Evolutionary conservation across 2,113 vertebrate species (phyloP).

Genomic region (Lamprologus tigripictilis): DNA sequence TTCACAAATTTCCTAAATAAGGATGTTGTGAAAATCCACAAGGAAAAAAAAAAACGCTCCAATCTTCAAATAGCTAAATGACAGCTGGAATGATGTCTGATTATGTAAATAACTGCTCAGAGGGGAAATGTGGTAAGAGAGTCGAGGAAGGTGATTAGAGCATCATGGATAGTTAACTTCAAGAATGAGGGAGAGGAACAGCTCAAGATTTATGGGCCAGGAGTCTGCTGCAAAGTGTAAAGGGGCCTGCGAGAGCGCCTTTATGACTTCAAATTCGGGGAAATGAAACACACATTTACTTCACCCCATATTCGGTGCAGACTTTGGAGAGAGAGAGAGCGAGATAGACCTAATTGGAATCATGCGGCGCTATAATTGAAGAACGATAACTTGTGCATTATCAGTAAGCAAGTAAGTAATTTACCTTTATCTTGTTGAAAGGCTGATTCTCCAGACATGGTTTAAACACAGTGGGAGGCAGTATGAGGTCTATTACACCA

Average conservation of each 20-base stretch:
- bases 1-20: background rate
- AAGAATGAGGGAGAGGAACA: slow-evolving; percentile 32
- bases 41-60: background rate
- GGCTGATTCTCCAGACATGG: slow-evolving; percentile 17
- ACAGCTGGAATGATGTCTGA: slow-evolving; percentile 41
- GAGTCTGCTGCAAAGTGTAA: slow-evolving; percentile 19
- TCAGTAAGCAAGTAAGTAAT: slow-evolving; percentile 19
- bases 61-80: slow-evolving; percentile 15
- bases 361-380: slow-evolving; percentile 29
- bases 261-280: slow-evolving; percentile 11
- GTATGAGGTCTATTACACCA: background rate
- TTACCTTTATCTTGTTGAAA: slow-evolving; percentile 38
- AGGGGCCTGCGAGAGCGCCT: slow-evolving; percentile 26
- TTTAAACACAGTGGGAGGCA: background rate
- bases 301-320: slow-evolving; percentile 1
- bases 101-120: slow-evolving; percentile 52
- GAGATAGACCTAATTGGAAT: slow-evolving; percentile 36
- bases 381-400: slow-evolving; percentile 30
- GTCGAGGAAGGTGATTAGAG: slow-evolving; percentile 44
- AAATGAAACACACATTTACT: slow-evolving; percentile 23
- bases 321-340: background rate
- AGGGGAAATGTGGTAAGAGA: slow-evolving; percentile 24
- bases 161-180: slow-evolving; percentile 49
- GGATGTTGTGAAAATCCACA: background rate
- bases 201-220: slow-evolving; percentile 35